phyloP scores from a whole-genome alignment of 1,140 invertebrate species.

The Lutraria rhynchaena region DNA sequence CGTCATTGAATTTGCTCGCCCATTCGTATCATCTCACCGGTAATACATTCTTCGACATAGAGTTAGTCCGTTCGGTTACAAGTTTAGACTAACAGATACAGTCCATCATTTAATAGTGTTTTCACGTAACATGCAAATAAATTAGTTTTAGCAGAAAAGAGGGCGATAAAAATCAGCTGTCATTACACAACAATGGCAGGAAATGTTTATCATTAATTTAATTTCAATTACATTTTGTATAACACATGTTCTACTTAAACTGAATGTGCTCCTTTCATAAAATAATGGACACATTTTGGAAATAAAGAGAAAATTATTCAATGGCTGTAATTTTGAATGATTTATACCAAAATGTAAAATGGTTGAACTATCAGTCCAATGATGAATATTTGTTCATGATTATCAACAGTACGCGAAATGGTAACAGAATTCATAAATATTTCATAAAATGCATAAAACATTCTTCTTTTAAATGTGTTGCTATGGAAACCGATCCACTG shows the following conservation, averaged over 20 bases:
- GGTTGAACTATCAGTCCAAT: too few relatives aligned
- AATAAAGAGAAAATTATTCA: too few relatives aligned
- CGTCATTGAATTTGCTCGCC: conserved; percentile 22
- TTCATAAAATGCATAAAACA: conserved; percentile 30
- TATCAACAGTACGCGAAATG: not conserved
- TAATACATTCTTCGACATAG: conserved; percentile 2
- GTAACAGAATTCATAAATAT: conserved; percentile 31
- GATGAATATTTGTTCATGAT: too few relatives aligned
- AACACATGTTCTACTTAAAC: not conserved
- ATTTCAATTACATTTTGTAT: conserved; percentile 37
- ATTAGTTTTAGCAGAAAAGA: conserved; percentile 22
- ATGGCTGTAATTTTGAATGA: too few relatives aligned
- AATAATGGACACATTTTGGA: too few relatives aligned
- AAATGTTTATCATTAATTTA: conserved; percentile 37
- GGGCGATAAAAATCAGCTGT: conserved; percentile 31
- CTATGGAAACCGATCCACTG: not conserved
- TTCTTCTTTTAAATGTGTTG: not conserved
- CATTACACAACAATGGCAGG: conserved; percentile 16
- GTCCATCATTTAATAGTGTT: conserved; percentile 35
- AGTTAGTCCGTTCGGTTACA: conserved; percentile 4
- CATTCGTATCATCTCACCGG: conserved; percentile 6
- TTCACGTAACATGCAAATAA: conserved; percentile 46
- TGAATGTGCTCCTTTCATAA: too few relatives aligned
- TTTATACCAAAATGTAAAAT: too few relatives aligned
- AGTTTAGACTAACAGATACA: conserved; percentile 11